Conservation (phyloP, 2,797 vertebrate species). For the Pseudomugil tenellus region DNA sequence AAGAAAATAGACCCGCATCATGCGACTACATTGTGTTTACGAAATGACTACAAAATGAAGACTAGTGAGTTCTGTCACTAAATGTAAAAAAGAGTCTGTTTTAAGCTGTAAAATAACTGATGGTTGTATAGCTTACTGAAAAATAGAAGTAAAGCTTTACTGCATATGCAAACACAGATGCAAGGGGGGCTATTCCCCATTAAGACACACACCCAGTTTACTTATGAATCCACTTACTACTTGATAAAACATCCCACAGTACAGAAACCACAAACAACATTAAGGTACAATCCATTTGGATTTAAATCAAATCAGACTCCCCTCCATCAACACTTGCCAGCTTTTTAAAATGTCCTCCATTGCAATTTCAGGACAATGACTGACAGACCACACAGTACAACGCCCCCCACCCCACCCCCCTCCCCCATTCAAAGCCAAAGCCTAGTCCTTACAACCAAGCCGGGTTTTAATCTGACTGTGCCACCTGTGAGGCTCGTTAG, state of each 20-base stretch:
- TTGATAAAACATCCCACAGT: conserved; percentile 29
- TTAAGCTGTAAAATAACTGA: conserved; percentile 1
- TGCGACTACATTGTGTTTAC: neutral
- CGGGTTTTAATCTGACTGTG: conserved; percentile 80
- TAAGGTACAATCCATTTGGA: conserved; percentile 61
- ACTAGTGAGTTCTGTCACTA: neutral
- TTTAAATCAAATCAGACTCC: conserved; percentile 69
- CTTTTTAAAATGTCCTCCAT: conserved; percentile 67
- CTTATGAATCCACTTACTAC: conserved; percentile 7
- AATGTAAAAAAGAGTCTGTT: neutral
- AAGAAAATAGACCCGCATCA: neutral
- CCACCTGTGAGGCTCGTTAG: conserved; percentile 84
- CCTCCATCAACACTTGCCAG: conserved; percentile 55
- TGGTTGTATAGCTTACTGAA: neutral
- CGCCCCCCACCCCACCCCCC: too few relatives aligned
- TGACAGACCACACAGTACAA: conserved; percentile 68
- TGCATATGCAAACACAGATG: neutral
- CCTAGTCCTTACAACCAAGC: conserved; percentile 66
- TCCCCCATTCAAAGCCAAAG: conserved; percentile 79
- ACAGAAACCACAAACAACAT: conserved; percentile 31
- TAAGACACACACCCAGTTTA: conserved; percentile 4
- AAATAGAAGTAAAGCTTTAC: neutral
- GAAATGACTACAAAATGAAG: neutral
- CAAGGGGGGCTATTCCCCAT: neutral
- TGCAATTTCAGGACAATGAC: conserved; percentile 76